Evolutionary conservation across 1,140 invertebrate species (phyloP).

Genomic region (Rhysida immarginata): DNA sequence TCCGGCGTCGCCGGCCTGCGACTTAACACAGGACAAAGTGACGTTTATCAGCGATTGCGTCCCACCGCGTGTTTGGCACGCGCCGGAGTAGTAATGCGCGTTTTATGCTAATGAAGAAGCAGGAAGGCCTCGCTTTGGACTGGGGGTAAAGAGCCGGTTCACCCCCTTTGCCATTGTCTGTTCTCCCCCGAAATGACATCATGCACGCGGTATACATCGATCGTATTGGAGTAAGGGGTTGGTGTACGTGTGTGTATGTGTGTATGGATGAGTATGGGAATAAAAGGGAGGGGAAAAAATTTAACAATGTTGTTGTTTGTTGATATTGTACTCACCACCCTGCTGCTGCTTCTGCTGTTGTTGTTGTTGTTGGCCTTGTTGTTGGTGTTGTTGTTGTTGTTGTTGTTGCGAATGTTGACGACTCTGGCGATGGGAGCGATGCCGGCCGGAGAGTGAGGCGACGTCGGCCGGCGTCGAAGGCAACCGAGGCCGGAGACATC

Average conservation of each 20-base stretch:
- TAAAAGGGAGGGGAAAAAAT: background rate
- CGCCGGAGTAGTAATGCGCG: background rate
- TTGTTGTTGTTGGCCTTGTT: no score
- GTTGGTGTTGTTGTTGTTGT: no score
- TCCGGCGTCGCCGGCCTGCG: no score
- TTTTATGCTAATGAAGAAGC: conserved; percentile 5
- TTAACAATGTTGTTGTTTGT: no score
- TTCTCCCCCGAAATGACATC: background rate
- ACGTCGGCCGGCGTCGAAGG: background rate
- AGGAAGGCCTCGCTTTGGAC: background rate
- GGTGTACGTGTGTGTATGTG: background rate
- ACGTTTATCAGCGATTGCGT: no score
- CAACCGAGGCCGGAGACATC: background rate
- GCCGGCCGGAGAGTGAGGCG: background rate
- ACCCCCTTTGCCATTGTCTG: background rate
- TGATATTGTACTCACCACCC: no score
- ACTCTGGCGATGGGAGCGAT: background rate
- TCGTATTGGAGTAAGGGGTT: background rate
- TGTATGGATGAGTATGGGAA: background rate
- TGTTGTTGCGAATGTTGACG: no score
- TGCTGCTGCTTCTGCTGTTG: no score
- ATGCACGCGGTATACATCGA: background rate
- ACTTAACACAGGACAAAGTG: no score
- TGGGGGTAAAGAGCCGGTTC: background rate
- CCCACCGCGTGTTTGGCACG: no score